These are phyloP conservation scores for Notodonta ziczac DNA, from an alignment of 2,888 invertebrate species.

Conservation along the genomic window DNA sequence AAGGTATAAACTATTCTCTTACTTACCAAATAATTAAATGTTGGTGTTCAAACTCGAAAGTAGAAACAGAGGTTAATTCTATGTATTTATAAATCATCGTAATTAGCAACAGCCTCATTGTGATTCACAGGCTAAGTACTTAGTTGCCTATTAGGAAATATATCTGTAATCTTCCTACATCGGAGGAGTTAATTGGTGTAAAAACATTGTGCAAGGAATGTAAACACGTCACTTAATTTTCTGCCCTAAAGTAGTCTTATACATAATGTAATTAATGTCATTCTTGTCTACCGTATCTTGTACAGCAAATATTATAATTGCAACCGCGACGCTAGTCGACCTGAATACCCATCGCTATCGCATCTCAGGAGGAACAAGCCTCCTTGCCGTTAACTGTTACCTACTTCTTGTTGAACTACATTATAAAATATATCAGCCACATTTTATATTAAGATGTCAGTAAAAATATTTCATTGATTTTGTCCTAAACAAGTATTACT, in stretches of 20 bases:
- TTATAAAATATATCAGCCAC: not conserved
- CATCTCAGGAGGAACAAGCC: constrained; percentile 9
- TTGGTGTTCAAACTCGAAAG: too few species aligned
- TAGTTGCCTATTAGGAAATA: not conserved
- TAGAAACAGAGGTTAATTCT: too few species aligned
- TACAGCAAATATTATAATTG: constrained; percentile 55
- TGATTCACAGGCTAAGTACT: not conserved
- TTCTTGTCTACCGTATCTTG: constrained; percentile 47
- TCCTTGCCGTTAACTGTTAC: not conserved
- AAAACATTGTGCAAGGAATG: constrained; percentile 16
- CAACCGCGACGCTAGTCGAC: constrained; percentile 48
- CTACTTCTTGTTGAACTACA: not conserved
- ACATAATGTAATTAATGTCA: constrained; percentile 32
- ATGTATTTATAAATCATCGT: too few species aligned
- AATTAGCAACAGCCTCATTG: not conserved
- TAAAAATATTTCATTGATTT: constrained; percentile 2
- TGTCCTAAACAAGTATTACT: not conserved
- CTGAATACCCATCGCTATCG: constrained; percentile 54
- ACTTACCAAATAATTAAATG: not conserved
- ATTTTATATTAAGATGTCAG: constrained; percentile 31
- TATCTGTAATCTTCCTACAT: not conserved
- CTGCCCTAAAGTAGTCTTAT: constrained; percentile 23
- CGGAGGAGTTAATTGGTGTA: constrained; percentile 7
- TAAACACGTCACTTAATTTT: constrained; percentile 17
- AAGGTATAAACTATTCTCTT: not conserved